These are phyloP conservation scores for Mesoclemmys tuberculata DNA, from an alignment of 2,113 vertebrate species.

Conservation along the genomic window DNA sequence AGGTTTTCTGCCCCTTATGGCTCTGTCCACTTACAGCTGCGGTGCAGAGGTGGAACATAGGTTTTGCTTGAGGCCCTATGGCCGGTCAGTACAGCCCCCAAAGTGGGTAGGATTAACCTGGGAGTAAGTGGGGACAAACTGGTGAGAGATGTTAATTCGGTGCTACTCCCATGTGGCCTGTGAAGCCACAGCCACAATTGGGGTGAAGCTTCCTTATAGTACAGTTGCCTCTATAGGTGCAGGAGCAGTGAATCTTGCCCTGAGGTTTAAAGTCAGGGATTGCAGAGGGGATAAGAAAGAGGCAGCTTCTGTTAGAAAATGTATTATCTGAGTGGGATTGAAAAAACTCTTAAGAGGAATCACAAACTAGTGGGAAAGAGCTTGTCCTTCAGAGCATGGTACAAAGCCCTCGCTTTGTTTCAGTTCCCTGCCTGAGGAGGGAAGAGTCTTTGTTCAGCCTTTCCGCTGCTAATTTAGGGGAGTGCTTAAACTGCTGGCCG, in stretches of 20 bases:
- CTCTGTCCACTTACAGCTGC: not conserved
- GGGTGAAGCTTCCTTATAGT: not conserved
- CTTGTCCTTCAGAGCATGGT: not conserved
- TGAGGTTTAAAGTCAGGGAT: not conserved
- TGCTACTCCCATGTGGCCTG: not conserved
- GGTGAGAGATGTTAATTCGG: not conserved
- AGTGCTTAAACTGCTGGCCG: not conserved
- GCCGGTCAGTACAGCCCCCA: not conserved
- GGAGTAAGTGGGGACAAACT: not conserved
- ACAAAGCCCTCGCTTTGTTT: not conserved
- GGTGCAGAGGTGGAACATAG: conserved; percentile 20
- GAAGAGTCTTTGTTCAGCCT: not conserved
- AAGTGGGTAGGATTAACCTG: not conserved
- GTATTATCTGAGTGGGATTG: not conserved
- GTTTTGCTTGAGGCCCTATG: not conserved
- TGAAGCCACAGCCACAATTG: not conserved
- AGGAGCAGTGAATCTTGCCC: not conserved
- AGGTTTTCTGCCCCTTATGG: not conserved
- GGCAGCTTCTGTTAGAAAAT: not conserved
- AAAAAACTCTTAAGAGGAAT: too few relatives aligned
- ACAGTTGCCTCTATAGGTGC: not conserved
- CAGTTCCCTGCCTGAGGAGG: not conserved
- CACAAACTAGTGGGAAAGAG: too few relatives aligned
- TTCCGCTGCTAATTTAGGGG: not conserved
- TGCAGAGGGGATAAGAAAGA: not conserved